phyloP scores from a whole-genome alignment of 30 jellyfish, hydroid and myxozoan genomes.

The Chironex yamaguchii region DNA sequence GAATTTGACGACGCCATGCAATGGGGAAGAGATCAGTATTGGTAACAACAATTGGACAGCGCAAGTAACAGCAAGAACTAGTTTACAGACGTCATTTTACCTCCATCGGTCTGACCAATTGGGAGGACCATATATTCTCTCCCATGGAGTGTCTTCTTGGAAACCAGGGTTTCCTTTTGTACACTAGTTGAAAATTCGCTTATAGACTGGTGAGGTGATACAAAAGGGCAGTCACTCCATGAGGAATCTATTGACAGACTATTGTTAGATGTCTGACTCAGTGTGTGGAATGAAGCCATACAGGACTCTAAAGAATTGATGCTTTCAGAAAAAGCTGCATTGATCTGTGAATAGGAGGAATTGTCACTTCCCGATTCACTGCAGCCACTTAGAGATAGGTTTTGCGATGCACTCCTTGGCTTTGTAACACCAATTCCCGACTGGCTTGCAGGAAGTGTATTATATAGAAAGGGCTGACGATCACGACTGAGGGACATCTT shows the following conservation, averaged over 20 bases:
- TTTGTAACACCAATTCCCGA: background rate
- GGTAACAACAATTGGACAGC: too few relatives aligned
- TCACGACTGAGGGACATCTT: background rate
- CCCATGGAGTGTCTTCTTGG: too few relatives aligned
- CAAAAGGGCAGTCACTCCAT: background rate
- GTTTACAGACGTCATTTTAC: too few relatives aligned
- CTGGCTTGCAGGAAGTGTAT: background rate
- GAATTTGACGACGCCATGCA: too few relatives aligned
- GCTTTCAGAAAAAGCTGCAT: background rate
- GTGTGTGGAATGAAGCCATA: background rate
- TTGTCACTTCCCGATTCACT: background rate
- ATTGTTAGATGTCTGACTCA: background rate
- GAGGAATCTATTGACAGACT: background rate
- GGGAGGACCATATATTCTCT: too few relatives aligned
- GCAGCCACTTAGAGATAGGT: background rate
- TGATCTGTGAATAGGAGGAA: background rate
- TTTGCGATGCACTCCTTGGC: background rate
- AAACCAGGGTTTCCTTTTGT: background rate
- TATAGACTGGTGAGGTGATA: background rate
- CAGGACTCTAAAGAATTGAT: background rate
- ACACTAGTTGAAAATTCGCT: background rate
- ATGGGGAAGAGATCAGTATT: too few relatives aligned
- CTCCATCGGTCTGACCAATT: too few relatives aligned
- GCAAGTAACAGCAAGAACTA: too few relatives aligned
- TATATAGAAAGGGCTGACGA: background rate